Evolutionary conservation across 2,113 vertebrate genomes (phyloP).

Genomic region (Poicephalus gulielmi): DNA sequence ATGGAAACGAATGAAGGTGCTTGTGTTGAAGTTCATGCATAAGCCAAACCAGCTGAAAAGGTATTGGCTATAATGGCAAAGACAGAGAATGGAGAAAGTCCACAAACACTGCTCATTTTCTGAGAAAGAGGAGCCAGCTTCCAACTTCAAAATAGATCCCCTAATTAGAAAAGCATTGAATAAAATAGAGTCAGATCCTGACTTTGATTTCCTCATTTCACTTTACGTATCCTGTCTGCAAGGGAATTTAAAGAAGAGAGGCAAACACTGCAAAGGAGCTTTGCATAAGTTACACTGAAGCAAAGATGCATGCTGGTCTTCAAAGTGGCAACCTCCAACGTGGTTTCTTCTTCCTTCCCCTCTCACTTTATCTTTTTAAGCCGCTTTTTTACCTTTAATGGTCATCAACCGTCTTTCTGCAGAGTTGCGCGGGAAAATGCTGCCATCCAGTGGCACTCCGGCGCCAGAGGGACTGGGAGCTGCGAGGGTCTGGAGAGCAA

Average conservation of each 20-base stretch:
- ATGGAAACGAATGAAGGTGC: not conserved
- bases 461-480: not conserved
- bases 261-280: not conserved
- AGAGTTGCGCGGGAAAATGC: slow-evolving; percentile 32
- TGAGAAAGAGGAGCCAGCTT: not conserved
- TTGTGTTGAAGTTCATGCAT: not conserved
- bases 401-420: not conserved
- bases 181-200: not conserved
- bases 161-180: not conserved
- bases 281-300: not conserved
- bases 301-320: not conserved
- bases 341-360: not conserved
- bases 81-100: not conserved
- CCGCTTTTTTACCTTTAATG: not conserved
- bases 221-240: not conserved
- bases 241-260: not conserved
- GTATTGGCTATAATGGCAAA: not conserved
- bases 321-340: not conserved
- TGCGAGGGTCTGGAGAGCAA: not conserved
- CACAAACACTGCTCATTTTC: not conserved
- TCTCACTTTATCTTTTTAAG: not conserved
- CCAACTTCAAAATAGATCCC: not conserved
- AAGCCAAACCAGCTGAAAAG: not conserved
- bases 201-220: slow-evolving; percentile 11
- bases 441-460: slow-evolving; percentile 62